phyloP scores from a whole-genome alignment of 2,888 invertebrate species.

The Dicyrtoma fusca region DNA sequence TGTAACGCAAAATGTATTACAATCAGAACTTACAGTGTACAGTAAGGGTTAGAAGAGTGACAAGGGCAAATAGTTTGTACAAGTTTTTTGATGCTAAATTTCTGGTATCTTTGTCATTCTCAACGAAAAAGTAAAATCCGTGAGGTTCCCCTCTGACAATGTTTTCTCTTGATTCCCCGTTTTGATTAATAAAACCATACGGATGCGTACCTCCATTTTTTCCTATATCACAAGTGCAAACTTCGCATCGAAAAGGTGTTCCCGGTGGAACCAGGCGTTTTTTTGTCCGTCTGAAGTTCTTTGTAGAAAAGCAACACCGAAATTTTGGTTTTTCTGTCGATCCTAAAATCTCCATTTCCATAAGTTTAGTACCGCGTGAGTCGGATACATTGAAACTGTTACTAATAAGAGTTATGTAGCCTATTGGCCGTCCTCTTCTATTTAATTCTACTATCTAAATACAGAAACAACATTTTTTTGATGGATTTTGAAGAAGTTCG shows the following conservation, averaged over 20 bases:
- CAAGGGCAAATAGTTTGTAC: not conserved
- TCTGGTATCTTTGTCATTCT: not conserved
- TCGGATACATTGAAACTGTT: constrained; percentile 1
- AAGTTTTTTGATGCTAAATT: not conserved
- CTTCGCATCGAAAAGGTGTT: too few species aligned
- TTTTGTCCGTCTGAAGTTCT: not conserved
- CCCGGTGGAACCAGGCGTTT: not conserved
- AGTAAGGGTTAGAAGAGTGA: constrained; percentile 2
- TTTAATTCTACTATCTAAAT: not conserved
- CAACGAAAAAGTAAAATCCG: constrained; percentile 15
- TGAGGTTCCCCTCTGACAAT: not conserved
- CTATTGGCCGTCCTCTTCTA: not conserved
- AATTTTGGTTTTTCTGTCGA: not conserved
- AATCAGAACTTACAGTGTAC: constrained; percentile 3
- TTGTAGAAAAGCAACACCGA: not conserved
- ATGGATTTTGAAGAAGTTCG: too few species aligned
- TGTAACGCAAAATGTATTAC: not conserved
- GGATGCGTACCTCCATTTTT: too few species aligned
- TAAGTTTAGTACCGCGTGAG: not conserved
- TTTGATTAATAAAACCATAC: not conserved
- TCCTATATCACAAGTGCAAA: too few species aligned
- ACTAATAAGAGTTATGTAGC: not conserved
- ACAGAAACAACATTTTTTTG: too few species aligned
- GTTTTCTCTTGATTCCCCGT: not conserved
- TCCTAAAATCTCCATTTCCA: not conserved